Evolutionary conservation across 2,113 vertebrate genomes (phyloP).

Genomic region (Rynchops niger): DNA sequence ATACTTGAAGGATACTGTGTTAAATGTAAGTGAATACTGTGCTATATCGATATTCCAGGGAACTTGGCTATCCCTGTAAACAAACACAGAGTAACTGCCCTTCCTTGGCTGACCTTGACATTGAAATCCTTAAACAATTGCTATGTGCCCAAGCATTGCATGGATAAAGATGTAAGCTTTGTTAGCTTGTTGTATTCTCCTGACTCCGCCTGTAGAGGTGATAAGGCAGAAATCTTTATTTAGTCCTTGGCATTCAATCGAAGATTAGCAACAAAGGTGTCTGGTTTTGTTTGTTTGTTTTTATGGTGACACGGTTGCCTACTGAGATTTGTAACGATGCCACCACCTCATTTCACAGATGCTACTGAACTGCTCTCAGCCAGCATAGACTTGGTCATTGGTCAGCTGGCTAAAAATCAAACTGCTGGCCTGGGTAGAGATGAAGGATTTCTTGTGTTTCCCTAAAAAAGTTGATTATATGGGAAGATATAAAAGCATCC

Average conservation of each 20-base stretch:
- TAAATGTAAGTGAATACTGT: neutral
- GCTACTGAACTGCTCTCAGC: neutral
- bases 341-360: neutral
- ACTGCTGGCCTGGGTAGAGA: neutral
- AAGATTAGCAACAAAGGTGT: neutral
- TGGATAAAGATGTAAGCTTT: neutral
- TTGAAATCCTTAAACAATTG: neutral
- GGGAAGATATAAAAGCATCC: neutral
- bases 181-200: neutral
- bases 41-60: neutral
- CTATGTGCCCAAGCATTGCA: neutral
- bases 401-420: neutral
- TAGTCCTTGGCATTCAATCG: neutral
- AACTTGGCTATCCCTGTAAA: neutral
- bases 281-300: neutral
- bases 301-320: neutral
- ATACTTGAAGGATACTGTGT: neutral
- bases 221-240: slow-evolving; percentile 9
- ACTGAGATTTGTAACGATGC: neutral
- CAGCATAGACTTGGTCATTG: neutral
- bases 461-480: neutral
- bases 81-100: neutral
- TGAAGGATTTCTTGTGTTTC: neutral
- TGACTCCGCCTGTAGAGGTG: neutral
- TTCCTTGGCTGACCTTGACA: neutral